phyloP scores from a whole-genome alignment of 1,140 invertebrate genomes.

The Tetranychus cinnabarinus region DNA sequence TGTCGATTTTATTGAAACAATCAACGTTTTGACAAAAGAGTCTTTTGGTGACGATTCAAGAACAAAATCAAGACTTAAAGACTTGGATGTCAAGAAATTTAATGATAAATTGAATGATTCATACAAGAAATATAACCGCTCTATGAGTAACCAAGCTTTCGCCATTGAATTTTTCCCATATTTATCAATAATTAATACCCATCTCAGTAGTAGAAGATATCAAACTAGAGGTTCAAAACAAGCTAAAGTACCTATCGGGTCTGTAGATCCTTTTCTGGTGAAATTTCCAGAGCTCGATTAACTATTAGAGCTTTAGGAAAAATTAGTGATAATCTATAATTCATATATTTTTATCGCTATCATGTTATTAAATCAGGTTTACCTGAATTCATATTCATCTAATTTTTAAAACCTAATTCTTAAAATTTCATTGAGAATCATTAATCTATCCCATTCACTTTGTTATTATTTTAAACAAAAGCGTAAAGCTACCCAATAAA shows the following conservation, averaged over 20 bases:
- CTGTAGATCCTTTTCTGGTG: background rate
- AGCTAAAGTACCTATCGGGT: background rate
- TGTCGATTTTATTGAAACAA: background rate
- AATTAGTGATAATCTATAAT: too few relatives aligned
- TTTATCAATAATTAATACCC: background rate
- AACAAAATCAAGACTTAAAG: background rate
- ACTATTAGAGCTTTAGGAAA: too few relatives aligned
- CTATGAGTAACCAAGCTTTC: background rate
- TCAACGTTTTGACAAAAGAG: background rate
- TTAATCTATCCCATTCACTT: too few relatives aligned
- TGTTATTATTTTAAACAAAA: too few relatives aligned
- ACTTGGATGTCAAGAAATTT: background rate
- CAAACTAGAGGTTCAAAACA: background rate
- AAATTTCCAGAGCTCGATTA: too few relatives aligned
- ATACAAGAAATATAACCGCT: background rate
- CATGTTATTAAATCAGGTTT: too few relatives aligned
- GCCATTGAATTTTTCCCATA: background rate
- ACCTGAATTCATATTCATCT: too few relatives aligned
- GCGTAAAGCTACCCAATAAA: too few relatives aligned
- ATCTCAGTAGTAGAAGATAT: background rate
- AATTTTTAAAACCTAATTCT: too few relatives aligned
- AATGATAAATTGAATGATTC: background rate
- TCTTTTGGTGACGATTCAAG: background rate
- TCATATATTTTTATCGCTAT: too few relatives aligned
- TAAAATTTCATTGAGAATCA: too few relatives aligned